Percentiles rank a stretch among this genome's conserved stretches.
phyloP scores from a whole-genome alignment of 2,888 invertebrate species.

The Drosophila yooni region DNA sequence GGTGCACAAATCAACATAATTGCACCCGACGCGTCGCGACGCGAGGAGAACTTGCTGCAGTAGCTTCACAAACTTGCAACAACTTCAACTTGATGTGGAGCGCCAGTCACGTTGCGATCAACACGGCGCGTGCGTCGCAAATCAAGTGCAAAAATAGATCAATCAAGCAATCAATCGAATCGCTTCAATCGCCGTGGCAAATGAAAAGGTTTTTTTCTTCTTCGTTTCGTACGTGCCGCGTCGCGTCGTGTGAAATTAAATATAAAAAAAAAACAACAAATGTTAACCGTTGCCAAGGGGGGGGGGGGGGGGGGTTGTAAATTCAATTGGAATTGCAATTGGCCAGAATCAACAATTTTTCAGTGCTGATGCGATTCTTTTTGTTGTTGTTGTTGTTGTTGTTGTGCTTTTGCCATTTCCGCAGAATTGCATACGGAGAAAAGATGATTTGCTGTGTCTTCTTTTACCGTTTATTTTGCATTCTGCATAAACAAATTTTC shows the following conservation, averaged over 20 bases:
- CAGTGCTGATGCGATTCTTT: constrained; percentile 66
- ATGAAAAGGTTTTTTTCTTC: constrained; percentile 50
- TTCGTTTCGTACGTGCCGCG: constrained; percentile 47
- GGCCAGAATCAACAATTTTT: constrained; percentile 55
- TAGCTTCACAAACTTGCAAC: constrained; percentile 16
- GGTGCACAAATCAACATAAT: constrained; percentile 78
- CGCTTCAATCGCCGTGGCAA: constrained; percentile 65
- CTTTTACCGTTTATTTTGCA: constrained; percentile 39
- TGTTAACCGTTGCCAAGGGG: constrained; percentile 2
- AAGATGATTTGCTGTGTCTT: constrained; percentile 48
- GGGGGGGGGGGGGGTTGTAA: constrained; percentile 13
- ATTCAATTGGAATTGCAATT: constrained; percentile 56
- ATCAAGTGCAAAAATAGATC: constrained; percentile 83
- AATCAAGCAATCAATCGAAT: constrained; percentile 81
- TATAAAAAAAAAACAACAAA: constrained; percentile 12
- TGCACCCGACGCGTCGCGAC: constrained; percentile 52
- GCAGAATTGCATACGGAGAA: constrained; percentile 61
- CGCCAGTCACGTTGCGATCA: constrained; percentile 74
- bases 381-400: constrained; percentile 4
- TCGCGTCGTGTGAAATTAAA: constrained; percentile 33
- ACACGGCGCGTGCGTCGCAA: constrained; percentile 81
- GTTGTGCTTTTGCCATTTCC: constrained; percentile 54
- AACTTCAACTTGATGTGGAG: constrained; percentile 50
- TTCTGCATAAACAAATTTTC: constrained; percentile 70
- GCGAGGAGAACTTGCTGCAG: constrained; percentile 8